phyloP scores from a whole-genome alignment of 2,113 vertebrate species.

The Rhizomys pruinosus region DNA sequence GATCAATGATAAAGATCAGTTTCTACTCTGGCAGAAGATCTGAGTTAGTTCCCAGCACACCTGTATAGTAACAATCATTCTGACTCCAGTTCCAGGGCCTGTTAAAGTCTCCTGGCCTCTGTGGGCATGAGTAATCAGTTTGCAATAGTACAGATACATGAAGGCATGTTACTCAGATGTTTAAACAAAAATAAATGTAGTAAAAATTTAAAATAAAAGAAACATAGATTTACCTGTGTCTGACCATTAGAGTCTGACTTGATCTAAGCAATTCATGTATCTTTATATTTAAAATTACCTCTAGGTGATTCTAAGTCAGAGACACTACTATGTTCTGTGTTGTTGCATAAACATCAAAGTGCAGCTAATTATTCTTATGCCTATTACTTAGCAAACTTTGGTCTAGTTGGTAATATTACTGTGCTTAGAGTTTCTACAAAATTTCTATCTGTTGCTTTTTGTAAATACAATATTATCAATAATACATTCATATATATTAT shows the following conservation, averaged over 20 bases:
- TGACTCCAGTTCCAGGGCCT: too few species aligned
- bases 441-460: neutral
- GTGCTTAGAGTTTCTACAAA: slow-evolving; percentile 1
- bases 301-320: neutral
- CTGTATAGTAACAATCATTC: too few species aligned
- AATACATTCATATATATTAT: neutral
- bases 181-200: too few species aligned
- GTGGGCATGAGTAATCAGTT: too few species aligned
- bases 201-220: too few species aligned
- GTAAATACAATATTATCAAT: neutral
- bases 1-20: too few species aligned
- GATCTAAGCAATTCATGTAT: neutral
- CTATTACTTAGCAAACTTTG: neutral
- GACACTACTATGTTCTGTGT: neutral
- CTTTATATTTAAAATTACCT: neutral
- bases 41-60: too few species aligned
- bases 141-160: too few species aligned
- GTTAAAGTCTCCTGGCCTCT: too few species aligned
- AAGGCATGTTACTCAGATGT: too few species aligned
- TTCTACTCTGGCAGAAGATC: too few species aligned
- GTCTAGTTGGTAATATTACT: neutral
- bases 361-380: neutral
- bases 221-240: neutral
- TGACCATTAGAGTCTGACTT: neutral
- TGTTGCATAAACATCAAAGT: neutral